These are phyloP conservation scores for Conchocele bisecta DNA, from an alignment of 2,888 invertebrate species.

Conservation along the genomic window DNA sequence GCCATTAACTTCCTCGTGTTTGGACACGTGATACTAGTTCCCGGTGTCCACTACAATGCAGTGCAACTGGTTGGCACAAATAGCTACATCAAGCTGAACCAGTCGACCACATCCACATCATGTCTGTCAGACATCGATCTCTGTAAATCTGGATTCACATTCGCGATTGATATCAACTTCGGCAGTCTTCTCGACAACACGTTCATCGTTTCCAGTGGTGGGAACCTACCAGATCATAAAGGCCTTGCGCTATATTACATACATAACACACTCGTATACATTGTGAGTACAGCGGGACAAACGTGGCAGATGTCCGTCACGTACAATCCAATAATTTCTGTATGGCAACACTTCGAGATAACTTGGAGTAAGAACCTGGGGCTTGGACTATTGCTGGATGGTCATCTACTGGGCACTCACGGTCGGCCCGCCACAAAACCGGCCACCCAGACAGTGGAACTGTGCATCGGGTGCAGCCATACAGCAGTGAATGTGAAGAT, in stretches of 20 bases:
- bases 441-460: conserved; percentile 12
- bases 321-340: conserved; percentile 46
- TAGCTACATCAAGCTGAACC: conserved; percentile 48
- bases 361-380: conserved; percentile 66
- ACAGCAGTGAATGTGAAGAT: conserved; percentile 9
- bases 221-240: conserved; percentile 45
- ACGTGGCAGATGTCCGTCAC: conserved; percentile 54
- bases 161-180: conserved; percentile 57
- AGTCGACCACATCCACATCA: conserved; percentile 23
- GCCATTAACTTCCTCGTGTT: conserved; percentile 47
- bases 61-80: conserved; percentile 45
- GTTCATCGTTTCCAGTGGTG: conserved; percentile 63
- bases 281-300: conserved; percentile 58
- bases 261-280: conserved; percentile 49
- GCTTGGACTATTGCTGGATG: conserved; percentile 56
- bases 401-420: conserved; percentile 54
- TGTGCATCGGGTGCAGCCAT: conserved; percentile 57
- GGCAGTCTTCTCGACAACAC: conserved; percentile 48
- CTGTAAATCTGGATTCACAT: conserved; percentile 59
- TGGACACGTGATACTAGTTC: conserved; percentile 44
- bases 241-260: conserved; percentile 62
- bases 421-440: conserved; percentile 34
- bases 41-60: conserved; percentile 20
- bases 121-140: conserved; percentile 54
- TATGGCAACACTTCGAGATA: conserved; percentile 66